A percentile compares a stretch with the other conserved stretches of the same genome.
Evolutionary conservation across 2,888 invertebrate genomes (phyloP).

Genomic region (Pycnomerus fuliginosus): DNA sequence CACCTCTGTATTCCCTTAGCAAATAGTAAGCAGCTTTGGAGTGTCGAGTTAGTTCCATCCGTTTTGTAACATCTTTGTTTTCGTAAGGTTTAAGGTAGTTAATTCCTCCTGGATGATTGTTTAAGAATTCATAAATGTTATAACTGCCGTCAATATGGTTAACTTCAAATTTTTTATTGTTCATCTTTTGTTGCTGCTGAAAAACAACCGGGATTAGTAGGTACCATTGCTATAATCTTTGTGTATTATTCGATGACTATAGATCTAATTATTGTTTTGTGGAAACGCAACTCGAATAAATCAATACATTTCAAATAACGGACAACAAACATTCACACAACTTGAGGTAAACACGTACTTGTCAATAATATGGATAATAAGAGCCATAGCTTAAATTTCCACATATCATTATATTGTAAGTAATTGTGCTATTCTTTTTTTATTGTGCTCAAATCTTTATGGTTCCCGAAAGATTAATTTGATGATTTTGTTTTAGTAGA

Average conservation of each 20-base stretch:
- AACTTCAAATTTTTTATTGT: slow-evolving; percentile 47
- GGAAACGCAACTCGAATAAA: slow-evolving; percentile 4
- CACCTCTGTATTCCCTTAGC: slow-evolving; percentile 61
- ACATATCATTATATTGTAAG: too few relatives aligned
- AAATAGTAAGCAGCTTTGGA: slow-evolving; percentile 66
- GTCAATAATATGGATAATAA: too few relatives aligned
- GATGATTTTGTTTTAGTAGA: too few relatives aligned
- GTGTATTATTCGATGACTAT: neutral
- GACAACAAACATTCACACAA: too few relatives aligned
- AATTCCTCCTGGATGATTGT: slow-evolving; percentile 73
- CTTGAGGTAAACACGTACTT: too few relatives aligned
- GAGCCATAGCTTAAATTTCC: too few relatives aligned
- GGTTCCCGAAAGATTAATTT: too few relatives aligned
- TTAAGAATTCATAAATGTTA: slow-evolving; percentile 65
- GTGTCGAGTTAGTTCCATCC: slow-evolving; percentile 60
- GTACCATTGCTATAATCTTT: neutral
- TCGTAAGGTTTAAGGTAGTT: slow-evolving; percentile 62
- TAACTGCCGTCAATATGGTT: slow-evolving; percentile 56
- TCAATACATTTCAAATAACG: too few relatives aligned
- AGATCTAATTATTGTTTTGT: slow-evolving; percentile 4
- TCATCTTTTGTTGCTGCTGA: slow-evolving; percentile 27
- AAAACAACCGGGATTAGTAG: slow-evolving; percentile 3
- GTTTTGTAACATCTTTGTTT: slow-evolving; percentile 57
- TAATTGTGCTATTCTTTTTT: too few relatives aligned
- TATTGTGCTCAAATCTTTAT: too few relatives aligned